phyloP scores from a whole-genome alignment of 1,140 invertebrate species.

The Tachypleus tridentatus region DNA sequence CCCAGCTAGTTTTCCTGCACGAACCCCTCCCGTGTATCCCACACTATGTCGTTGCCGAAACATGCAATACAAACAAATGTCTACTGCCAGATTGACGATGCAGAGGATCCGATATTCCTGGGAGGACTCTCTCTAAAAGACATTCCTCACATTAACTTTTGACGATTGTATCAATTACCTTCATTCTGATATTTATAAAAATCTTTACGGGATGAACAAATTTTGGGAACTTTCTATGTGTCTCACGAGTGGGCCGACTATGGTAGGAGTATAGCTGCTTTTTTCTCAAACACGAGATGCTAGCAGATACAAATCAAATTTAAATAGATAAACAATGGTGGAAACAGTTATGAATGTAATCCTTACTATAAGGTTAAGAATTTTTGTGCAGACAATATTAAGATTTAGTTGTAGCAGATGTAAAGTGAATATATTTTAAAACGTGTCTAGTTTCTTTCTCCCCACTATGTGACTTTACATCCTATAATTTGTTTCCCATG shows the following conservation, averaged over 20 bases:
- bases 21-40: not conserved
- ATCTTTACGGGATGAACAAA: slow-evolving; percentile 30
- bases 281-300: slow-evolving; percentile 27
- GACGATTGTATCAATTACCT: slow-evolving; percentile 31
- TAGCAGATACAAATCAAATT: slow-evolving; percentile 28
- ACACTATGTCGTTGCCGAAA: slow-evolving; percentile 1
- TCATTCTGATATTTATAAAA: slow-evolving; percentile 26
- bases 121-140: slow-evolving; percentile 8
- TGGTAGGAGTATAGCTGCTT: slow-evolving; percentile 33
- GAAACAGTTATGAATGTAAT: too few species aligned
- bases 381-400: too few species aligned
- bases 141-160: slow-evolving; percentile 30
- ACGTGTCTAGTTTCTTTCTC: too few species aligned
- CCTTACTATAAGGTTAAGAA: too few species aligned
- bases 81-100: slow-evolving; percentile 75
- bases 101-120: slow-evolving; percentile 76
- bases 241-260: slow-evolving; percentile 42
- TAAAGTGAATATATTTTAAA: too few species aligned
- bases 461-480: too few species aligned
- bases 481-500: too few species aligned
- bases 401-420: too few species aligned
- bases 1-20: not conserved
- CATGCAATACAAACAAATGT: slow-evolving; percentile 72
- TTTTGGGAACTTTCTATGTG: slow-evolving; percentile 41
- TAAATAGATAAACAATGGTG: too few species aligned